These are phyloP conservation scores for Cololabis saira DNA, from an alignment of 2,113 vertebrate species.

Conservation along the genomic window DNA sequence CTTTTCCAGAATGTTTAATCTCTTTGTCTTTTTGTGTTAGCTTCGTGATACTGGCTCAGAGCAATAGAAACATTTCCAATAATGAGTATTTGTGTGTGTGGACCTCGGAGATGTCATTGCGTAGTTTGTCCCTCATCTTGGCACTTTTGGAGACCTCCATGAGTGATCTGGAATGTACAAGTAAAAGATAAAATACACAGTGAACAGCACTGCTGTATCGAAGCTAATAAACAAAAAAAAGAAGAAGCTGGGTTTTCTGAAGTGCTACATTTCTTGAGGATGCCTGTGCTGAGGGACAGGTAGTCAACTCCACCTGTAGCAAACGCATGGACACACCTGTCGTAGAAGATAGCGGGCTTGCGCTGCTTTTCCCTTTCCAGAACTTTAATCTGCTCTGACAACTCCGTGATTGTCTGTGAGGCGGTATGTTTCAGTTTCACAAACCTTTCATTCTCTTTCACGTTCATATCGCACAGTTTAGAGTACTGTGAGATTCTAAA, in stretches of 20 bases:
- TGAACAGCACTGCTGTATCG: not conserved
- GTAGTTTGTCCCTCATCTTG: conserved; percentile 80
- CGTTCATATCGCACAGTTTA: conserved; percentile 80
- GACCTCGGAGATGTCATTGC: conserved; percentile 79
- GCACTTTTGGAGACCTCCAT: conserved; percentile 81
- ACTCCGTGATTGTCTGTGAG: conserved; percentile 83
- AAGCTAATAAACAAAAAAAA: not conserved
- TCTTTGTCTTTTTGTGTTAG: conserved; percentile 8
- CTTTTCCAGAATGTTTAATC: not conserved
- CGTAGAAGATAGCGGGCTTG: conserved; percentile 75
- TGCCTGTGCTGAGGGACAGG: not conserved
- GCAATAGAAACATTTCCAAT: not conserved
- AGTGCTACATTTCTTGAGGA: not conserved
- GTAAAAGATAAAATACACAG: not conserved
- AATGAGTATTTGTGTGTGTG: conserved; percentile 1
- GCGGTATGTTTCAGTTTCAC: conserved; percentile 83
- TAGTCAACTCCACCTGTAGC: not conserved
- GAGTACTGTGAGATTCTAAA: conserved; percentile 84
- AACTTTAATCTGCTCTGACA: conserved; percentile 81
- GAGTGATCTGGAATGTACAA: conserved; percentile 70
- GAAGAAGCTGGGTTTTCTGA: not conserved
- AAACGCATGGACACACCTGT: conserved; percentile 81
- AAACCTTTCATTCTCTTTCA: conserved; percentile 87
- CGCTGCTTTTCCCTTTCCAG: conserved; percentile 85
- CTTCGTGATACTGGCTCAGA: not conserved